Evolutionary conservation across 1,140 invertebrate species (phyloP), one percentile per base, ranked within the genome.

Genomic region (Drosophila ogumai): DNA sequence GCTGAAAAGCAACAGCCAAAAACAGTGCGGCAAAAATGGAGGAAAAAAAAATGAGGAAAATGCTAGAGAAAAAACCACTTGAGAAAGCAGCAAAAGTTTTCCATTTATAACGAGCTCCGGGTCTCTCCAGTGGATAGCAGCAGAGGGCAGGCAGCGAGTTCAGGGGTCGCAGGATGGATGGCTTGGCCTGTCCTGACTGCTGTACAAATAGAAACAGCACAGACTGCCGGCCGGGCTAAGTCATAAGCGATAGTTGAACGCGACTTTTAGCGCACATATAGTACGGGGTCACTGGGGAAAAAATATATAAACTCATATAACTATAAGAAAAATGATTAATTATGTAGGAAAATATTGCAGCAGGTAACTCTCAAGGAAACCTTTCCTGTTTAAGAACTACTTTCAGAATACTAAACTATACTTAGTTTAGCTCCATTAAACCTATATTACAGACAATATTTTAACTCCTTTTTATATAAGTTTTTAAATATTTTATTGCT

Each of bases 61-160:
- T 57, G 56, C 69, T 64, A 71, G 58, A 59, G 41, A 52, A 88
- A 88, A 88, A 90, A 81, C 76, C 84, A 90, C 84, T 90, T 88
- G 81, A 88, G 84, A 79, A 90, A 88, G 84, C 82, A 80, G 85
- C 80, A 78, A 88, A 88, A 88, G 80, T 88, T 88, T 88, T 90
- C 69, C 84, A 84, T 88, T 88, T 90, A 88, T 88, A 88, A 88
- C 84, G 85, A 88, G 84, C 85, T 82, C 79, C 58, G 72, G 60
- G 68, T 82, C 78, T 59, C 73, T 63, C 68, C 75, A 75, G 60
- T 61, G 69, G 72, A 52, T 67, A 38, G 32, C 25, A 36, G 25
- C n/a, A 28, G 47, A 43, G 55, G 63, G 47, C 34, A 32, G 40
- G 13, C 19, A 10, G 52, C 8, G 52, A 32, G 32, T 47, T 15